Base-by-base conservation (phyloP, 1,140 invertebrate genomes). In the Dendroctonus valens region DNA sequence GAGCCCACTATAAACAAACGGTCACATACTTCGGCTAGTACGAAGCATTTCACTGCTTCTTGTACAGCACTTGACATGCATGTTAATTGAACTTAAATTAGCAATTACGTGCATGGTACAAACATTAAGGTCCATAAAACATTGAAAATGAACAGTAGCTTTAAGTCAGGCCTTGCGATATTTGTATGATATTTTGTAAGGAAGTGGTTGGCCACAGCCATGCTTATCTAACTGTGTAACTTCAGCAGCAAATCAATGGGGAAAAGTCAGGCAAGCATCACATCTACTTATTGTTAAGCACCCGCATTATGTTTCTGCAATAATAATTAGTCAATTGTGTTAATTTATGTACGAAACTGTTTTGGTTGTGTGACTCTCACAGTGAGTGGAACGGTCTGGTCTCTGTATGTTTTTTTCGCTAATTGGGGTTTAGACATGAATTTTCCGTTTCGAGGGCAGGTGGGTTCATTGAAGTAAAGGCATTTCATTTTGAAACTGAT, bases 191-290 rank as follows among this genome's bases (percentile, higher is more conserved):
- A 26, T 26, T 26, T 26, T 54, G 26, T 14, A 39, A 41, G 37
- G 39, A 54, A 54, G 52, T 54, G 52, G 52, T 26, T 54, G n/a
- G 41, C 52, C 39, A 39, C 39, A 41, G 6, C 3, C 12, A n/a
- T 54, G 39, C 52, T 37, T 14, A 54, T 5, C n/a, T 54, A 41
- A 54, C 26, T 6, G 26, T 38, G 41, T 12, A 52, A 8, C 26
- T 26, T 26, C 26, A 26, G 1, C 26, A 63, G 39, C 44, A 46
- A 46, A 39, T 58, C 40, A 65, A 58, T 58, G 63, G 63, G 54
- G 5, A 46, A 58, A 40, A 54, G 37, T 4, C 42, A 58, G 63
- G 54, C 53, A 65, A 64, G 53, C 42, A 12, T 64, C 54, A 14
- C 41, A 53, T 62, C 39, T 49, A 38, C 39, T 59, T 8, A 26